Evolutionary conservation across 2,888 invertebrate genomes (phyloP), one percentile per base, ranked within the genome.

Genomic region (Crioceris asparagi): DNA sequence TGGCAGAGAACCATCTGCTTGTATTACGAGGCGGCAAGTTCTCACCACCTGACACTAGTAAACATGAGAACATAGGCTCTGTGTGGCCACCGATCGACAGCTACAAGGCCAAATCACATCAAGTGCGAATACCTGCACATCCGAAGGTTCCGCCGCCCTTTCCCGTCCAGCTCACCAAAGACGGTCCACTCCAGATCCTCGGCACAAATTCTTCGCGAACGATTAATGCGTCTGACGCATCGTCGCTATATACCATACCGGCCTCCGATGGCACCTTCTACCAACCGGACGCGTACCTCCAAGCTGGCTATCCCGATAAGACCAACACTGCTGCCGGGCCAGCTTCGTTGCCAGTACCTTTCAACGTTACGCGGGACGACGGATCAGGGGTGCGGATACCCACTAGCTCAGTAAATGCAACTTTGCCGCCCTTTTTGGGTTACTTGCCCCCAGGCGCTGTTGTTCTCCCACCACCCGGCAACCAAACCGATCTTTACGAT

Each of bases 71-170:
- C 48, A 40, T 35, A 45, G 66, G 67, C 48, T 45, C 48, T 8
- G 48, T 52, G 2, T 88, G 88, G 88, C 75, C 81, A 35, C 79
- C 88, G 15, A 84, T 90, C 50, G 90, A 90, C 59, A 75, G 81
- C 60, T 90, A 83, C 63, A 73, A 79, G 62, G 86, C 87, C 46
- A 86, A 87, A 17, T 71, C 74, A 56, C 75, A 88, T 54, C 87
- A 83, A 66, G 84, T 90, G 58, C 86, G 85, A 66, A 74, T 90
- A 55, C 87, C 88, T 29, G 66, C 77, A 35, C 77, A 79, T 63
- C 86, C 87, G 7, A 79, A 79, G 65, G 77, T 88, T 54, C 87
- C 90, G 65, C 90, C 90, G 73, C 90, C 90, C 69, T 90, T 90
- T 80, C 90, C 90, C 61, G 81, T 90, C 66, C 87, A 84, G 69